phyloP scores from a whole-genome alignment of 2,797 vertebrate species.

The Anguilla pacifica region DNA sequence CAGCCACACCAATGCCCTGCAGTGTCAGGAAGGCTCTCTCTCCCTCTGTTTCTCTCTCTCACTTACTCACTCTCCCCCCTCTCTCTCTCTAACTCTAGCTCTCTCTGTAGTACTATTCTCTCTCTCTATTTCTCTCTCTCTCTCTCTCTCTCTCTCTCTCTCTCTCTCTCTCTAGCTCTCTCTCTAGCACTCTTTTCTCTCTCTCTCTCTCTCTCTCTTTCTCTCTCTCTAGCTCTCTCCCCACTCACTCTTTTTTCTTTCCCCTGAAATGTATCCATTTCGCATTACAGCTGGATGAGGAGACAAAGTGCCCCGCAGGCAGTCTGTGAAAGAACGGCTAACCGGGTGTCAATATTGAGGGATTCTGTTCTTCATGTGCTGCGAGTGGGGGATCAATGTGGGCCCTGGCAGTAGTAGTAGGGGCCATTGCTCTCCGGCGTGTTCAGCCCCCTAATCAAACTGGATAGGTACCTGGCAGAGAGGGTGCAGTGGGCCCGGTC shows the following conservation, averaged over 20 bases:
- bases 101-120: too few species aligned
- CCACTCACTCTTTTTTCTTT: conserved; percentile 42
- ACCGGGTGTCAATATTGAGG: conserved; percentile 36
- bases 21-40: not conserved
- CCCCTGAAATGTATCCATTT: conserved; percentile 30
- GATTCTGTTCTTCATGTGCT: conserved; percentile 35
- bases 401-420: not conserved
- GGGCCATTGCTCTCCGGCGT: not conserved
- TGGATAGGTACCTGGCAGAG: not conserved
- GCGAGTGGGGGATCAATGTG: conserved; percentile 41
- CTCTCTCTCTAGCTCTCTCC: not conserved
- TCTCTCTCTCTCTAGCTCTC: not conserved
- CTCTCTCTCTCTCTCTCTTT: not conserved
- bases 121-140: too few species aligned
- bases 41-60: not conserved
- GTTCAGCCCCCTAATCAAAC: not conserved
- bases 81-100: not conserved
- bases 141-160: not conserved
- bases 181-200: too few species aligned
- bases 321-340: conserved; percentile 31
- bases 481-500: not conserved
- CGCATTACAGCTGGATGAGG: conserved; percentile 37
- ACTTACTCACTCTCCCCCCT: too few species aligned
- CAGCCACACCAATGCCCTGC: not conserved
- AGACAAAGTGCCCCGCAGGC: conserved; percentile 38